Evolutionary conservation across 2,888 invertebrate species (phyloP).

Genomic region (Tridacna crocea): DNA sequence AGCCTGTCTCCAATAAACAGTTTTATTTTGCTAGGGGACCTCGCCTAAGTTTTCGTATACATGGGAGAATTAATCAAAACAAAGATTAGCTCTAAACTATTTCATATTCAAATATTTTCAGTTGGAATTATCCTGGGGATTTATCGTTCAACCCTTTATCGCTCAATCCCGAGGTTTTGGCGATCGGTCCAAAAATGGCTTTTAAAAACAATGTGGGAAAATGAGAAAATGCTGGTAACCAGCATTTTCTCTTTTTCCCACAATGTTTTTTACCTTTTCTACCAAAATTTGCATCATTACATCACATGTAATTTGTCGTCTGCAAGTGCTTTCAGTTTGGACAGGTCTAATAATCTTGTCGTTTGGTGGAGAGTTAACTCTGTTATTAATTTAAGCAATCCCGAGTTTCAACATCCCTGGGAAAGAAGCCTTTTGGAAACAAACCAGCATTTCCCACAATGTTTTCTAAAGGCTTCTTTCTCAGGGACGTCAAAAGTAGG

Average conservation of each 20-base stretch:
- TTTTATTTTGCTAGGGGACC: too few relatives aligned
- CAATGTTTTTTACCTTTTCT: background rate
- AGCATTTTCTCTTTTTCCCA: background rate
- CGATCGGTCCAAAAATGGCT: background rate
- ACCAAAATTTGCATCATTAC: background rate
- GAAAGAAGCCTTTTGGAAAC: too few relatives aligned
- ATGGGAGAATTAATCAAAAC: background rate
- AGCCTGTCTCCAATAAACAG: background rate
- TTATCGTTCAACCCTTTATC: too few relatives aligned
- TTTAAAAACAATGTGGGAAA: background rate
- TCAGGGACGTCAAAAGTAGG: too few relatives aligned
- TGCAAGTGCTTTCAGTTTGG: background rate
- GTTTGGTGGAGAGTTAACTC: too few relatives aligned
- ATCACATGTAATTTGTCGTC: background rate
- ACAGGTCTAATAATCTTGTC: too few relatives aligned
- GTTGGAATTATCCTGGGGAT: background rate
- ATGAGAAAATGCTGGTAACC: background rate
- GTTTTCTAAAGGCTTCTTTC: too few relatives aligned
- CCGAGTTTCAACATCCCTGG: too few relatives aligned
- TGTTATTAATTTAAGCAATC: too few relatives aligned
- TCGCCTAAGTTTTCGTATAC: background rate
- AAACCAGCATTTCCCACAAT: too few relatives aligned
- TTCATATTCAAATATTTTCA: slow-evolving; percentile 8
- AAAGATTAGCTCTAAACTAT: background rate
- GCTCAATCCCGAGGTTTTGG: too few relatives aligned